Percentiles rank a stretch among this genome's conserved stretches.
These are phyloP conservation scores for Cerceris rybyensis DNA, from an alignment of 2,888 invertebrate species.

Conservation along the genomic window DNA sequence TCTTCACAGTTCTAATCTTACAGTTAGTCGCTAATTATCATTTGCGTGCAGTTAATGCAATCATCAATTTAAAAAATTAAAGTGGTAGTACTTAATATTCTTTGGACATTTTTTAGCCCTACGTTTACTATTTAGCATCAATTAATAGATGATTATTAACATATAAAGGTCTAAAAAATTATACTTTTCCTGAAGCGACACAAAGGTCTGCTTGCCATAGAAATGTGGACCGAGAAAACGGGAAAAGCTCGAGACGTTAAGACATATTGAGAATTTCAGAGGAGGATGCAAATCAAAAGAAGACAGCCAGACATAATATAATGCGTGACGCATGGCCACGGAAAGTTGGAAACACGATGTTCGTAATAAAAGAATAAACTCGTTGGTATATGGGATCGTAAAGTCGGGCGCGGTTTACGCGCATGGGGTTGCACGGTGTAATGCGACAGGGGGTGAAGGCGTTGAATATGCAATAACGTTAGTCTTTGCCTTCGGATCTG, in stretches of 20 bases:
- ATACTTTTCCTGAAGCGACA: not conserved
- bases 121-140: no score
- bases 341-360: constrained; percentile 65
- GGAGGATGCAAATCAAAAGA: constrained; percentile 41
- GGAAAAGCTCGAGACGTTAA: not conserved
- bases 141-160: no score
- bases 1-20: no score
- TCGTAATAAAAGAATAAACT: constrained; percentile 78
- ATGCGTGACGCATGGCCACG: constrained; percentile 44
- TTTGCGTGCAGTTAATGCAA: no score
- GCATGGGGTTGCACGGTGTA: constrained; percentile 59
- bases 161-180: no score
- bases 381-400: constrained; percentile 76
- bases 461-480: constrained; percentile 64
- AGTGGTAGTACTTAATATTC: no score
- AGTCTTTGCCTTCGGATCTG: constrained; percentile 29
- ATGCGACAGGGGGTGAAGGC: constrained; percentile 51
- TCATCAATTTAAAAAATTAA: no score
- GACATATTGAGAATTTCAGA: constrained; percentile 41
- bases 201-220: not conserved
- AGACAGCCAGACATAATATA: constrained; percentile 58
- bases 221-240: not conserved
- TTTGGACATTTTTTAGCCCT: no score
- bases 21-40: no score
- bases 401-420: constrained; percentile 74